phyloP scores from a whole-genome alignment of 2,113 vertebrate species.

The Amphilophus citrinellus region DNA sequence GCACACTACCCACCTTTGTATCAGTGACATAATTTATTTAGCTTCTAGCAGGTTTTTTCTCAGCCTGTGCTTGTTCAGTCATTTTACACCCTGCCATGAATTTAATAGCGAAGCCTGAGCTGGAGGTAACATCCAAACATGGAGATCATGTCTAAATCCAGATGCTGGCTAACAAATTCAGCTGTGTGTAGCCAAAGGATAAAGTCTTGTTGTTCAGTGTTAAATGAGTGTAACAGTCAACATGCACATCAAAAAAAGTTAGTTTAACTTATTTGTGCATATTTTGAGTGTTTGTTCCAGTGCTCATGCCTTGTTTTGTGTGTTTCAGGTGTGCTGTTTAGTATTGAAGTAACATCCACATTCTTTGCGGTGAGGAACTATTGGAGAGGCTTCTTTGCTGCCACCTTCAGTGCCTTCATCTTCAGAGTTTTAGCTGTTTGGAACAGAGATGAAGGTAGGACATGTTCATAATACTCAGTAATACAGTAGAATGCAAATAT shows the following conservation, averaged over 20 bases:
- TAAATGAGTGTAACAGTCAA: background rate
- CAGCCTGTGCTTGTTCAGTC: background rate
- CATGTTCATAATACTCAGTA: background rate
- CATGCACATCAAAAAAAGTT: background rate
- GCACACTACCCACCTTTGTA: background rate
- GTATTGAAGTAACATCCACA: constrained; percentile 98
- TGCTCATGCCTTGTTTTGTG: constrained; percentile 8
- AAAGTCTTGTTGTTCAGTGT: background rate
- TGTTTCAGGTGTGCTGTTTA: constrained; percentile 93
- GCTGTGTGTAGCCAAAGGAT: background rate
- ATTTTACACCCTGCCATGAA: background rate
- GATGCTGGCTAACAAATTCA: background rate
- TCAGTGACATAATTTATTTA: constrained; percentile 15
- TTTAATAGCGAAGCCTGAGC: background rate
- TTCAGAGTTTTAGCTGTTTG: constrained; percentile 96
- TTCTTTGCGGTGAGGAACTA: constrained; percentile 98
- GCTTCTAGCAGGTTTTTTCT: background rate
- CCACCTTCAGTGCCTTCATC: constrained; percentile 98
- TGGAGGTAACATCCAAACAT: background rate
- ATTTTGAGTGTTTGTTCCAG: background rate
- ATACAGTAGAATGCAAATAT: background rate
- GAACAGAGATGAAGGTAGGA: constrained; percentile 95
- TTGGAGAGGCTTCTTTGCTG: constrained; percentile 98
- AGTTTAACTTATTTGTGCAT: background rate
- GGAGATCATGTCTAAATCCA: background rate